Percentiles rank a stretch among this genome's conserved stretches.
phyloP scores from a whole-genome alignment of 2,888 invertebrate species.

The Zaprionus lineosus region DNA sequence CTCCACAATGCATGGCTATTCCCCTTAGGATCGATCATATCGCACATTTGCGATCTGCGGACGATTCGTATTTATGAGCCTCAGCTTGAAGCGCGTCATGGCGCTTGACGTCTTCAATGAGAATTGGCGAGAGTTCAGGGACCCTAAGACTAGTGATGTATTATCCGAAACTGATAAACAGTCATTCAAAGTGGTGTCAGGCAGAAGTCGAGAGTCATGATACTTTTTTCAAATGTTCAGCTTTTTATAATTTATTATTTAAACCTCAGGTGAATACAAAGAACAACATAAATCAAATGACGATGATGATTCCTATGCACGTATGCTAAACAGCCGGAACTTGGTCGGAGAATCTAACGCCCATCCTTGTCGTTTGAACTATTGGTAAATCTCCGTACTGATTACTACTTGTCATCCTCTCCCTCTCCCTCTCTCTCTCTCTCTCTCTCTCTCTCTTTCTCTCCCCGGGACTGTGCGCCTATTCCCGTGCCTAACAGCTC shows the following conservation, averaged over 20 bases:
- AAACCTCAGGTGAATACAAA: constrained; percentile 38
- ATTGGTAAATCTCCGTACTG: not conserved
- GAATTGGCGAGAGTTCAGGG: constrained; percentile 33
- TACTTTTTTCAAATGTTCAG: no score
- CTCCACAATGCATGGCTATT: no score
- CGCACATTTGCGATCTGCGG: constrained; percentile 14
- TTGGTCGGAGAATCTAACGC: constrained; percentile 34
- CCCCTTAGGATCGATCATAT: no score
- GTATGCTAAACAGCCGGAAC: constrained; percentile 65
- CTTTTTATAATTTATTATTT: constrained; percentile 14
- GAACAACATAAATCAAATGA: constrained; percentile 18
- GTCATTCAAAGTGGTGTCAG: constrained; percentile 6
- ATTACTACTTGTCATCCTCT: not conserved
- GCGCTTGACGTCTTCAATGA: constrained; percentile 22
- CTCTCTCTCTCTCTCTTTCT: not conserved
- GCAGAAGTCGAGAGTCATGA: constrained; percentile 2
- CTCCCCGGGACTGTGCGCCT: not conserved
- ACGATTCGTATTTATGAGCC: constrained; percentile 47
- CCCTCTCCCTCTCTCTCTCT: not conserved
- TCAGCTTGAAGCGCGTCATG: constrained; percentile 6
- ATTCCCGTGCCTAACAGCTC: no score
- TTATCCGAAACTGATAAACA: constrained; percentile 37
- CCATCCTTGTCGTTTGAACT: not conserved
- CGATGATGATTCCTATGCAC: constrained; percentile 45
- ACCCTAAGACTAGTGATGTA: not conserved